These are phyloP conservation scores for Montipora sp. DNA, from an alignment of 64 coral and sea anemone species.

Conservation along the genomic window DNA sequence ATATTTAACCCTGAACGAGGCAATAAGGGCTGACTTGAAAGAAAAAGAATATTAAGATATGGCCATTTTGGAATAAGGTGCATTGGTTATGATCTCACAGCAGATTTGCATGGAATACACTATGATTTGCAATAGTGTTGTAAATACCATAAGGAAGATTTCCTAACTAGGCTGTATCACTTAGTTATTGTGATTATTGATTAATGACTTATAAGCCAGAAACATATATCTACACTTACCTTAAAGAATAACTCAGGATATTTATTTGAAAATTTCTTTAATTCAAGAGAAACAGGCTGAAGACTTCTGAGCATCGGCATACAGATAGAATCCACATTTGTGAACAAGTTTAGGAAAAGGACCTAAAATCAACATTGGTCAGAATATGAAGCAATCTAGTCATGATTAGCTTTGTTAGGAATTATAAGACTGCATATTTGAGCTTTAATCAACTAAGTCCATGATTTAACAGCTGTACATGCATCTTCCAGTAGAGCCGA, in stretches of 20 bases:
- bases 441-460: neutral
- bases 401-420: neutral
- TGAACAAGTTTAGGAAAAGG: constrained; percentile 92
- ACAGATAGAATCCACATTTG: constrained; percentile 82
- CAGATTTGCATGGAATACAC: too few species aligned
- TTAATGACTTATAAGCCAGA: too few species aligned
- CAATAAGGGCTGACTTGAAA: too few species aligned
- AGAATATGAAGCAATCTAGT: neutral
- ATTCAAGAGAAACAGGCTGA: constrained; percentile 84
- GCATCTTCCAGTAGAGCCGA: too few species aligned
- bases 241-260: constrained; percentile 93
- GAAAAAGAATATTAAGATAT: too few species aligned
- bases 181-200: too few species aligned
- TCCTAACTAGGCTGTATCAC: too few species aligned
- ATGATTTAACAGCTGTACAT: neutral
- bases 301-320: constrained; percentile 83
- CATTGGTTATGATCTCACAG: too few species aligned
- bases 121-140: too few species aligned
- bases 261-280: constrained; percentile 82
- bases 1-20: too few species aligned
- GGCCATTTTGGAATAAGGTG: too few species aligned
- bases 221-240: constrained; percentile 33
- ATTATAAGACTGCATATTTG: neutral
- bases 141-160: too few species aligned
- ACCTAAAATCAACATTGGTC: constrained; percentile 51